phyloP scores from a whole-genome alignment of 2,797 vertebrate genomes.

The Nyctibius grandis region DNA sequence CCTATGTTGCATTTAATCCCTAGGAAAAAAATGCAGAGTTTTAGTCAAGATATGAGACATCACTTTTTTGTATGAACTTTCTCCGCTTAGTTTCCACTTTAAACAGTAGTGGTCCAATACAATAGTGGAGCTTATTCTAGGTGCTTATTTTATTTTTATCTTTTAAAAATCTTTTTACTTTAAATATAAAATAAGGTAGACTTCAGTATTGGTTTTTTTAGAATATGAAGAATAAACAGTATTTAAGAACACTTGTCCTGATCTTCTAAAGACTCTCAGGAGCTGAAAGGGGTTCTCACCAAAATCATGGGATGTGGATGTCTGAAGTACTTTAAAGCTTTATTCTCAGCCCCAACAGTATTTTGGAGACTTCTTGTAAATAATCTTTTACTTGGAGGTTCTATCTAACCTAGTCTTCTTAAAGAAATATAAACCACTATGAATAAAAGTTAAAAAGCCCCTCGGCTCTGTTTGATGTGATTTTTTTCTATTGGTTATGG shows the following conservation, averaged over 20 bases:
- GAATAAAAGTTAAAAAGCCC: neutral
- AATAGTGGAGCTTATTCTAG: neutral
- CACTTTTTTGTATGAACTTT: neutral
- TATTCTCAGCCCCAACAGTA: neutral
- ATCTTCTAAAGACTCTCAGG: neutral
- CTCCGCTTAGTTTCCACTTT: neutral
- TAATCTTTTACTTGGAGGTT: neutral
- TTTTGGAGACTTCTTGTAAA: neutral
- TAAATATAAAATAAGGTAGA: neutral
- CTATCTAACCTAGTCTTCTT: neutral
- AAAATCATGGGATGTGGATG: neutral
- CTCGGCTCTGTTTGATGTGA: neutral
- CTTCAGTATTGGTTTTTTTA: neutral
- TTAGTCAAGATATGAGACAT: neutral
- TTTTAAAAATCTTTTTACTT: neutral
- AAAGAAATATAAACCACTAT: neutral
- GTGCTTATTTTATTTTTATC: neutral
- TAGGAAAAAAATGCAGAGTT: neutral
- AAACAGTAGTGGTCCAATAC: neutral
- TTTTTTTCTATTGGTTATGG: neutral
- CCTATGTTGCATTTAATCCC: neutral
- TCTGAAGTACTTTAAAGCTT: neutral
- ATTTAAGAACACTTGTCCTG: neutral
- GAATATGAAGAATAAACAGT: neutral
- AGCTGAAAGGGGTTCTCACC: neutral